Evolutionary conservation across 2,113 vertebrate species (phyloP).

Genomic region (Sterna hirundo): DNA sequence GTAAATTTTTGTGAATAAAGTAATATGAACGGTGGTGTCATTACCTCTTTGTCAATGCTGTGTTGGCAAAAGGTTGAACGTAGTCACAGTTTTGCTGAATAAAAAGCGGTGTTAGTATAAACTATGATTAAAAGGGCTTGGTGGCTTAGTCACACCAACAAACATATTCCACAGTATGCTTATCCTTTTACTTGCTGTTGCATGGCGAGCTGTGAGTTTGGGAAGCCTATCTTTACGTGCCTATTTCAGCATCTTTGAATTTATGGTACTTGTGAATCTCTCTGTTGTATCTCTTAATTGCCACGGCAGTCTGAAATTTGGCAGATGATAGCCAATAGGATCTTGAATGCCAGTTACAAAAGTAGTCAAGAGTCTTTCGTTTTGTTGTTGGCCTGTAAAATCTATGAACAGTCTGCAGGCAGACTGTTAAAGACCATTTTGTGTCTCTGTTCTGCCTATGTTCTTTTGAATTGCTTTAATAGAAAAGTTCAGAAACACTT

Average conservation of each 20-base stretch:
- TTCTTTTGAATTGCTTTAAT: not conserved
- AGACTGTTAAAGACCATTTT: not conserved
- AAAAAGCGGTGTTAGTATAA: not conserved
- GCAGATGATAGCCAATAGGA: not conserved
- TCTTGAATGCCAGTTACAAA: not conserved
- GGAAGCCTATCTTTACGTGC: not conserved
- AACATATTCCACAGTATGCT: not conserved
- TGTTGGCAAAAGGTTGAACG: not conserved
- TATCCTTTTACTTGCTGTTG: not conserved
- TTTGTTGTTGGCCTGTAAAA: not conserved
- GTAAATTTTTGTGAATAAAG: not conserved
- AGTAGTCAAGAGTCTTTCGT: not conserved
- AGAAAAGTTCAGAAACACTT: not conserved
- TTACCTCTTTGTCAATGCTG: not conserved
- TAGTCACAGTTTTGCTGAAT: not conserved
- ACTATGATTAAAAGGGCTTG: not conserved
- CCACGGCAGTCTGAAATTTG: not conserved
- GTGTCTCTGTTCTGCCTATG: not conserved
- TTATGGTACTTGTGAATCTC: not conserved
- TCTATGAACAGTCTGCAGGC: not conserved
- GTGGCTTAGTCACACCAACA: not conserved
- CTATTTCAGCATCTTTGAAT: not conserved
- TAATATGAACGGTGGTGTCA: not conserved
- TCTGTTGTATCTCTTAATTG: not conserved
- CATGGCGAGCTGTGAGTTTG: accelerated